Conservation (phyloP, 2,113 vertebrate genomes). For the Danionella cerebrum region DNA sequence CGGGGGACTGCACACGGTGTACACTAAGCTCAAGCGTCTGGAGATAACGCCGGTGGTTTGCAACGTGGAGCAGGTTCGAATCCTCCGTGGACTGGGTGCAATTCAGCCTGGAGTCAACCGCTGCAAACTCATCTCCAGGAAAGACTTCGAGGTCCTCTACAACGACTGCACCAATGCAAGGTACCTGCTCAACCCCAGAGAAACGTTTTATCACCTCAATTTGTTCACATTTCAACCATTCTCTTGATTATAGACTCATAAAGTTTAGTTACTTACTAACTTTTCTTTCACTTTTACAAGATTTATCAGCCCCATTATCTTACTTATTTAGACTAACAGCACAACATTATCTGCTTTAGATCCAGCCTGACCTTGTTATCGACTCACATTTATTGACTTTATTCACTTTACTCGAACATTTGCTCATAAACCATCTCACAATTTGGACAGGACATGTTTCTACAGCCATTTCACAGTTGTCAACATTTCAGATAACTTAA, state of each 20-base stretch:
- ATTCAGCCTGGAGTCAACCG: constrained; percentile 96
- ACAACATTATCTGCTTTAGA: neutral
- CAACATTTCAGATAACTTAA: too few species aligned
- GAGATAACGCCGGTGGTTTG: constrained; percentile 95
- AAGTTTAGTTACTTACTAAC: too few species aligned
- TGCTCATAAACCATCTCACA: too few species aligned
- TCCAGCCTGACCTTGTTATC: neutral
- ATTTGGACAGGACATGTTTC: neutral
- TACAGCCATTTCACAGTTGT: too few species aligned
- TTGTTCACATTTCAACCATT: too few species aligned
- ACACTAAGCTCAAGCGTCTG: constrained; percentile 83
- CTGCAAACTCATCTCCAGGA: constrained; percentile 95
- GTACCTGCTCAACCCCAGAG: constrained; percentile 48
- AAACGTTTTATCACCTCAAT: too few species aligned
- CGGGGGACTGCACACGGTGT: neutral
- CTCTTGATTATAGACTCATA: too few species aligned
- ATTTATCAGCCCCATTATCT: too few species aligned
- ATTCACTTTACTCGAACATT: neutral
- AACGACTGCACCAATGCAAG: constrained; percentile 94
- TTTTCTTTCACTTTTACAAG: too few species aligned
- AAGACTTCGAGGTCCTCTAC: constrained; percentile 94
- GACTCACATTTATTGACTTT: neutral
- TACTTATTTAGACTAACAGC: neutral
- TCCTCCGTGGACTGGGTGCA: constrained; percentile 87
- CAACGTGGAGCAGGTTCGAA: constrained; percentile 95